Evolutionary conservation across 2,888 invertebrate species (phyloP), one percentile per base, ranked within the genome.

Genomic region (Gastrophysa polygoni): DNA sequence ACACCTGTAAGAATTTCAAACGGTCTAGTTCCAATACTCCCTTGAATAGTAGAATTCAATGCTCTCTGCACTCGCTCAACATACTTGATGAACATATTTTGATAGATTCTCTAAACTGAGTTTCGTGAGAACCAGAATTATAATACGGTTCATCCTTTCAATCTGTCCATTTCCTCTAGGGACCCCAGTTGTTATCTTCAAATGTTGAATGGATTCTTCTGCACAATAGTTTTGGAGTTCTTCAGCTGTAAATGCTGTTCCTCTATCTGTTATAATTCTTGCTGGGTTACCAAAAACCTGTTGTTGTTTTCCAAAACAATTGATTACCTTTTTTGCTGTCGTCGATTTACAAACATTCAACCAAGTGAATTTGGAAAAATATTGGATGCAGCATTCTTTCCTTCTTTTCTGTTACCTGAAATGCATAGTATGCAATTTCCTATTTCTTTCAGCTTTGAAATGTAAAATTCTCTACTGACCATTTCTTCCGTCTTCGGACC

Each of bases 231-330:
- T 62, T 60, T 68, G 20, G 51, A 81, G 81, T 1, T 72, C 74
- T 10, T 72, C 54, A 1, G 78, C 73, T 0, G 76, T 78, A 59
- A 77, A 82, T 2, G 81, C 79, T 1, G 77, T 66, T 2, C 78
- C 78, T 61, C 70, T 64, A 58, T 81, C 79, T 0, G 77, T 73
- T 2, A 80, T 73, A 4, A 79, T 73, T 32, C 72, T 68, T 7
- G 18, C 57, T 7, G 80, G 79, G 62, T 78, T 78, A 7, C 79
- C 81, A 72, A 81, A 82, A 5, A 54, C 68, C 14, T 67, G 64
- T 48, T 76, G 75, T 43, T 74, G 74, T 14, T 38, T 63, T 51
- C 59, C 54, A n/a, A 76, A 43, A 20, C 63, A 61, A 10, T 59
- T 48, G 11, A 77, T 62, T 0, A 71, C 71, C 56, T 75, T 74